Evolutionary conservation across 2,113 vertebrate species (phyloP).

Genomic region (Passerina amoena): DNA sequence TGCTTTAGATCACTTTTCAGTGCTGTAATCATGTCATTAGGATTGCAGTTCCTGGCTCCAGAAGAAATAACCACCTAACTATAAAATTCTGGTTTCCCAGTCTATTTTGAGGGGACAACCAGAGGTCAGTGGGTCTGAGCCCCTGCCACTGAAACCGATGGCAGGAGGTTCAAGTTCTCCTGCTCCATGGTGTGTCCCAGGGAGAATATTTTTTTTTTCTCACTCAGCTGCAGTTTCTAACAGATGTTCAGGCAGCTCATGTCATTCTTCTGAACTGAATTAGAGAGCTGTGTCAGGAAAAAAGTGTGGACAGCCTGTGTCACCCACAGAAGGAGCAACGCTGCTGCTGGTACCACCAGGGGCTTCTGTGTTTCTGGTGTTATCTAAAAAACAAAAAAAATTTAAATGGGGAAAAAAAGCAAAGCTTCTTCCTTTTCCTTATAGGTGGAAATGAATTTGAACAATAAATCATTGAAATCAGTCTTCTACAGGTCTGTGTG

Average conservation of each 20-base stretch:
- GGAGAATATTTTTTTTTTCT: not conserved
- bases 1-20: conserved; percentile 41
- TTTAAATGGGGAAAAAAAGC: not conserved
- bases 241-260: not conserved
- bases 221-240: not conserved
- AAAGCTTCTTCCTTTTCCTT: not conserved
- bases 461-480: not conserved
- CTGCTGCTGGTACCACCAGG: not conserved
- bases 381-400: not conserved
- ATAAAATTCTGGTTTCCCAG: not conserved
- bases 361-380: not conserved
- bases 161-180: not conserved
- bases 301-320: not conserved
- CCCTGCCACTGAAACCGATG: not conserved
- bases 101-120: not conserved
- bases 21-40: conserved; percentile 24
- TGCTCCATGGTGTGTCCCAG: not conserved
- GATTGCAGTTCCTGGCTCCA: not conserved
- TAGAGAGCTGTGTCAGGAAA: not conserved
- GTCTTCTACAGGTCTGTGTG: not conserved
- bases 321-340: not conserved
- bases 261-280: not conserved
- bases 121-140: conserved; percentile 1
- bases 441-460: not conserved
- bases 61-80: conserved; percentile 9